A percentile compares a stretch with the other conserved stretches of the same genome.
Conservation (phyloP, 2,797 vertebrate genomes). For the Megaceryle alcyon region DNA sequence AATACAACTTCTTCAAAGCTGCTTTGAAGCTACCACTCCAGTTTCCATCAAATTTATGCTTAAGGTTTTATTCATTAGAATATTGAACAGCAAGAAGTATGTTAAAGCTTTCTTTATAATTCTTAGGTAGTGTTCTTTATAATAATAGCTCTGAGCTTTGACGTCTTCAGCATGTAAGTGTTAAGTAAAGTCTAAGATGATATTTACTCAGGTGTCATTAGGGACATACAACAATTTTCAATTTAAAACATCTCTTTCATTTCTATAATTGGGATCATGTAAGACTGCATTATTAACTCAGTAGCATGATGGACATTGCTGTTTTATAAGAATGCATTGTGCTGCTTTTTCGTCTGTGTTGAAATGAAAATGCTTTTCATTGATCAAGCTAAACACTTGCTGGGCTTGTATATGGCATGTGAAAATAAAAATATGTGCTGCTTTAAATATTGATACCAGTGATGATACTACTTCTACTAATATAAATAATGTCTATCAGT, state of each 20-base stretch:
- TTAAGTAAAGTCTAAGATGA: background rate
- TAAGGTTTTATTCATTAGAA: constrained; percentile 7
- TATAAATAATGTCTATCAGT: constrained; percentile 23
- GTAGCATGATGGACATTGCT: constrained; percentile 42
- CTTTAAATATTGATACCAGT: background rate
- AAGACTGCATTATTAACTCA: constrained; percentile 3
- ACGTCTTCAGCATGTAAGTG: background rate
- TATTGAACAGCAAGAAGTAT: background rate
- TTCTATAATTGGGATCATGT: background rate
- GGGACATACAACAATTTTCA: constrained; percentile 1
- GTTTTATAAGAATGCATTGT: background rate
- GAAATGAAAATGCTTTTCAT: constrained; percentile 21
- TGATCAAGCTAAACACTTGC: background rate
- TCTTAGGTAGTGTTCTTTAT: background rate
- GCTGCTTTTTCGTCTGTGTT: constrained; percentile 9
- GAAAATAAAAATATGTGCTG: background rate
- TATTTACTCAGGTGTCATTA: constrained; percentile 25
- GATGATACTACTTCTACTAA: background rate
- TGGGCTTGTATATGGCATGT: constrained; percentile 37
- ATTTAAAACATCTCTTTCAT: background rate
- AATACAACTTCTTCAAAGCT: background rate
- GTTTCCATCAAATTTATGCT: background rate
- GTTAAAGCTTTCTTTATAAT: background rate
- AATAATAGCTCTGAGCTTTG: background rate
- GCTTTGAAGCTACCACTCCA: background rate